Percentiles rank a stretch among this genome's conserved stretches.
phyloP scores from a whole-genome alignment of 1,140 invertebrate species.

The Caligus rogercresseyi region DNA sequence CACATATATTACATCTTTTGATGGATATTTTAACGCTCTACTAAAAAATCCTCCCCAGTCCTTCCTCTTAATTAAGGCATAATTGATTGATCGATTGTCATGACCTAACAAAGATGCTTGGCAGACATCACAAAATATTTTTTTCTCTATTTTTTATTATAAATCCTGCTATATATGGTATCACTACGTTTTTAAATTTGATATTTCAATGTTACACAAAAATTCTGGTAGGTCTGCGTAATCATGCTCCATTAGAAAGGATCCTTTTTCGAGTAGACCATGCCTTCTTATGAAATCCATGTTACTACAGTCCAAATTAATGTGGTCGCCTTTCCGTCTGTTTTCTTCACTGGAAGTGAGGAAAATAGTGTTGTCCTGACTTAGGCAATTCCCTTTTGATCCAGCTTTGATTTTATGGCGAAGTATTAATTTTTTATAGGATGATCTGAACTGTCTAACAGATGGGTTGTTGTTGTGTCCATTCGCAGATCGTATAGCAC shows the following conservation, averaged over 20 bases:
- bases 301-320: not conserved
- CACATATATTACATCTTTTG: not conserved
- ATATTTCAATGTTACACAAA: not conserved
- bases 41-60: not conserved
- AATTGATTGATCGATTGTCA: not conserved
- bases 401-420: not conserved
- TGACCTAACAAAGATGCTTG: not conserved
- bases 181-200: not conserved
- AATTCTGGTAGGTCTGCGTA: not conserved
- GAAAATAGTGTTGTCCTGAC: not conserved
- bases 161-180: not conserved
- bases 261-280: not conserved
- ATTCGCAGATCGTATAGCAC: slow-evolving; percentile 25
- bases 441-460: slow-evolving; percentile 25
- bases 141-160: not conserved
- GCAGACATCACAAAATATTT: not conserved
- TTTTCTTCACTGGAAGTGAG: not conserved
- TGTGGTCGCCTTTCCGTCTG: not conserved
- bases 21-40: not conserved
- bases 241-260: not conserved
- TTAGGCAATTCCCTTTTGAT: not conserved
- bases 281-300: not conserved
- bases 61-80: not conserved
- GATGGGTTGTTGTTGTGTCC: slow-evolving; percentile 30
- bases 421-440: slow-evolving; percentile 21